Evolutionary conservation across 2,113 vertebrate species (phyloP).

Genomic region (Callipepla squamata): DNA sequence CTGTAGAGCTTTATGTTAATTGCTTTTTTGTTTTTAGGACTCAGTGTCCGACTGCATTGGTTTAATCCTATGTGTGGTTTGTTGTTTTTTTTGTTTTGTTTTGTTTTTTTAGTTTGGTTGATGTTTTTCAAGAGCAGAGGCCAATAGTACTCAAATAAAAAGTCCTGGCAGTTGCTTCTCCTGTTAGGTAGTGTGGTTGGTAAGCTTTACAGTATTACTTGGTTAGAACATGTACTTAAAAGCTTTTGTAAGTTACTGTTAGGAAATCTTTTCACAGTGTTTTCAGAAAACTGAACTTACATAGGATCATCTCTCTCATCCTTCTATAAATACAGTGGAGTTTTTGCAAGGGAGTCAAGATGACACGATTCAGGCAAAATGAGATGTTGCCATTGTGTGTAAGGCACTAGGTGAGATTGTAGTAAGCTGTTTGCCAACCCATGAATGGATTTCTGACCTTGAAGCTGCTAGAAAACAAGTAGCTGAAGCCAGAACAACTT

Average conservation of each 20-base stretch:
- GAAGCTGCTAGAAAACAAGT: background rate
- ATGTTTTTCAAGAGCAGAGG: background rate
- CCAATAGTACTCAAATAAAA: background rate
- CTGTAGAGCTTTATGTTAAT: too few relatives aligned
- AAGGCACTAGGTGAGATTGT: background rate
- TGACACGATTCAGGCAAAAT: background rate
- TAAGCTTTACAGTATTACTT: background rate
- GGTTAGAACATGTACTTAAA: background rate
- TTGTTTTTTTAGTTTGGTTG: background rate
- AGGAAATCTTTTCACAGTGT: background rate
- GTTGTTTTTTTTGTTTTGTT: background rate
- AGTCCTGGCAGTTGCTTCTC: background rate
- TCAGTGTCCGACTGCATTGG: background rate
- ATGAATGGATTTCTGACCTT: background rate
- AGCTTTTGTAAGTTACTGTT: background rate
- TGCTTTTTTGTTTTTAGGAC: background rate
- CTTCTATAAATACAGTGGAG: background rate
- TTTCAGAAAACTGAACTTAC: conserved; percentile 45
- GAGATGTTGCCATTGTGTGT: background rate
- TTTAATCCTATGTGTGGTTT: background rate
- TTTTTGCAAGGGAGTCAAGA: background rate
- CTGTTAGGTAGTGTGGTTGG: background rate
- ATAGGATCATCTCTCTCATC: background rate
- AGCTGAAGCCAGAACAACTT: background rate
- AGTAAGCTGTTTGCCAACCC: background rate